phyloP scores from a whole-genome alignment of 2,888 invertebrate species.

The Pecten maximus region DNA sequence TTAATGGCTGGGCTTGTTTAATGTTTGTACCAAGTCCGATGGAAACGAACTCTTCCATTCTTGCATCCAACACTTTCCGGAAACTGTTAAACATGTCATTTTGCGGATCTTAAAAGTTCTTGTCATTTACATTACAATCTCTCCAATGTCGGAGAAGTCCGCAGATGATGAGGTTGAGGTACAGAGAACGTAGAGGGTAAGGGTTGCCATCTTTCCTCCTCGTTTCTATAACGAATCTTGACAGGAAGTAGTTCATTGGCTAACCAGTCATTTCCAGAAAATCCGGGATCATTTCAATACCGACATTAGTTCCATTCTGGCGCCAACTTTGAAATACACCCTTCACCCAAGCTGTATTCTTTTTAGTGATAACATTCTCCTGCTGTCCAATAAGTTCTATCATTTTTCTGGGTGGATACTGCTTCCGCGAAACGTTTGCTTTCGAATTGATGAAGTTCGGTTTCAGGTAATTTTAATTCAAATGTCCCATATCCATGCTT shows the following conservation, averaged over 20 bases:
- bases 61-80: constrained; percentile 36
- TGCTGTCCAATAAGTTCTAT: neutral
- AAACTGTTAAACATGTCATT: constrained; percentile 34
- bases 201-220: neutral
- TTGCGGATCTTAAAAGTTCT: constrained; percentile 38
- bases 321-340: neutral
- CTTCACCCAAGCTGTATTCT: neutral
- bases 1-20: constrained; percentile 40
- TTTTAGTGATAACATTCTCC: neutral
- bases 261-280: neutral
- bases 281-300: neutral
- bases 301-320: neutral
- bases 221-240: neutral
- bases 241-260: neutral
- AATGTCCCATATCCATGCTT: neutral
- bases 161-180: neutral
- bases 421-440: neutral
- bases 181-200: neutral
- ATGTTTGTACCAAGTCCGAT: constrained; percentile 44
- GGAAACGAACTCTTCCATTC: constrained; percentile 39
- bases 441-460: neutral
- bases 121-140: constrained; percentile 36
- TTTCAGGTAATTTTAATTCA: neutral
- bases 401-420: neutral
- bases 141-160: constrained; percentile 37